phyloP scores from a whole-genome alignment of 2,888 invertebrate genomes.

The Oxystoma pomonae region DNA sequence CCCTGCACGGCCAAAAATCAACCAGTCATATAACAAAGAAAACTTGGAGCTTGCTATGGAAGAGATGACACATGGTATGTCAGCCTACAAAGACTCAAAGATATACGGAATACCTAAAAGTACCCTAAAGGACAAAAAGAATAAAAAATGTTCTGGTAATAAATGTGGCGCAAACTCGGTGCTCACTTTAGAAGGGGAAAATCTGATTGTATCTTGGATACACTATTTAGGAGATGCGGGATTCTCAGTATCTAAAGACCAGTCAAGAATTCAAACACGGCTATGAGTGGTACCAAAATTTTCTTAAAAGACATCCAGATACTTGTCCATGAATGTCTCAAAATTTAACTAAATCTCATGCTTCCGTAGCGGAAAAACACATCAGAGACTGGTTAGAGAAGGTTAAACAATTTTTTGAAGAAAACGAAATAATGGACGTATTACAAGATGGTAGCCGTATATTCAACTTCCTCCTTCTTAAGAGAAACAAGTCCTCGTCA shows the following conservation, averaged over 20 bases:
- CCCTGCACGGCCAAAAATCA: neutral
- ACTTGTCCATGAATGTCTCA: slow-evolving; percentile 6
- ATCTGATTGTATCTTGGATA: slow-evolving; percentile 13
- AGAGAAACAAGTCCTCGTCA: slow-evolving; percentile 10
- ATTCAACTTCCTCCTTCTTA: slow-evolving; percentile 14
- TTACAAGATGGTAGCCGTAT: slow-evolving; percentile 8
- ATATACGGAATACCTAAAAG: slow-evolving; percentile 9
- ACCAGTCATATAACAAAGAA: neutral
- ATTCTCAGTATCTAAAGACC: slow-evolving; percentile 7
- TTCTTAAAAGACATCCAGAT: neutral
- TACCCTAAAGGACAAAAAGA: slow-evolving; percentile 13
- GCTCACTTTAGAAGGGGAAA: slow-evolving; percentile 2
- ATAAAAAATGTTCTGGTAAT: slow-evolving; percentile 8
- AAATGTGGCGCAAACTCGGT: slow-evolving; percentile 12
- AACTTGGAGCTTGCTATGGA: neutral
- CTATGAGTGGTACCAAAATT: slow-evolving; percentile 6
- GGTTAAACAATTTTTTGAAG: slow-evolving; percentile 4
- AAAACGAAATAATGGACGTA: slow-evolving; percentile 5
- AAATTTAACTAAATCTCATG: slow-evolving; percentile 10
- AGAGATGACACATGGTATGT: neutral
- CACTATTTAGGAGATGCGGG: slow-evolving; percentile 8
- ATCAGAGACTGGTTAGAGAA: slow-evolving; percentile 7
- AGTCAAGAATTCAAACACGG: slow-evolving; percentile 1
- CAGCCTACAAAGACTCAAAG: slow-evolving; percentile 2
- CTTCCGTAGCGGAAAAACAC: neutral